Percentiles rank a stretch among this genome's conserved stretches.
Evolutionary conservation across 1,140 invertebrate genomes (phyloP).

Genomic region (Nixonia krombeini): DNA sequence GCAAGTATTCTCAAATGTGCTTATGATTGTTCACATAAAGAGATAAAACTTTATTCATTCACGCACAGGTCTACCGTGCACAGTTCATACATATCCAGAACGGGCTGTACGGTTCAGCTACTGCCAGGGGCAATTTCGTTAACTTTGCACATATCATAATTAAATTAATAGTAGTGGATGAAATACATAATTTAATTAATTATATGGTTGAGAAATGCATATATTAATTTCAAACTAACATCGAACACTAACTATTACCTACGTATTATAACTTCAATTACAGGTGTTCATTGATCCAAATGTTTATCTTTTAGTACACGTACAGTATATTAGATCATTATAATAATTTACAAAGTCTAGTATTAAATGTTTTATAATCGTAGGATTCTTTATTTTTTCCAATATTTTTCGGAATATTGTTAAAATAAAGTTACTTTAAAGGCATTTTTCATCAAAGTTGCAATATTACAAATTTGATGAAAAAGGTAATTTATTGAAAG

Average conservation of each 20-base stretch:
- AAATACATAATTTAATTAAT: slow-evolving; percentile 30
- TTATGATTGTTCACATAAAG: slow-evolving; percentile 40
- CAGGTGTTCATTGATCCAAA: too few relatives aligned
- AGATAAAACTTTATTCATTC: background rate
- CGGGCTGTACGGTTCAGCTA: slow-evolving; percentile 71
- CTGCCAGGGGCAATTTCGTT: slow-evolving; percentile 52
- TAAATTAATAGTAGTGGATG: slow-evolving; percentile 36
- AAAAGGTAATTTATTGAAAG: too few relatives aligned
- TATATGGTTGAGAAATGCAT: slow-evolving; percentile 23
- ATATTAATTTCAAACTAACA: slow-evolving; percentile 28
- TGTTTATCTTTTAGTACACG: too few relatives aligned
- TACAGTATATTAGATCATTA: too few relatives aligned
- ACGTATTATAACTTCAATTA: too few relatives aligned
- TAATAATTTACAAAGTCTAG: too few relatives aligned
- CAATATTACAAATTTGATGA: too few relatives aligned
- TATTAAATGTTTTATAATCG: too few relatives aligned
- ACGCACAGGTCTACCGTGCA: slow-evolving; percentile 39
- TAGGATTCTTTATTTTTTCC: too few relatives aligned
- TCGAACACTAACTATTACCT: slow-evolving; percentile 23
- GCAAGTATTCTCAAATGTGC: slow-evolving; percentile 34
- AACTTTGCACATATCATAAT: slow-evolving; percentile 15
- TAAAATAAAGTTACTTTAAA: too few relatives aligned
- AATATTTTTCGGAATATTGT: too few relatives aligned
- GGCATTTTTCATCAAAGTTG: too few relatives aligned
- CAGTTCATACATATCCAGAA: slow-evolving; percentile 69